phyloP scores from a whole-genome alignment of 2,888 invertebrate genomes.

The Mimachlamys varia region DNA sequence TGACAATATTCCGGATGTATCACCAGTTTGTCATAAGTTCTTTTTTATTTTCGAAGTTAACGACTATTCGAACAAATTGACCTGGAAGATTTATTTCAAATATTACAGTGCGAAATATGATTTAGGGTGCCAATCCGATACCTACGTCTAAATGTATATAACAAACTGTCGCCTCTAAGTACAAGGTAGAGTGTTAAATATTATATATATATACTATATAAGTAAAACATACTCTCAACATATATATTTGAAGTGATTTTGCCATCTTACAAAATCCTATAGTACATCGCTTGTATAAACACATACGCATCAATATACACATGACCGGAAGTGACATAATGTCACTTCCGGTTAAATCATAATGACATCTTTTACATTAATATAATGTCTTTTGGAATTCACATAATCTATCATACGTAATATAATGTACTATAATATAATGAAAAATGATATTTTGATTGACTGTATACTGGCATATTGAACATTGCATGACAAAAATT shows the following conservation, averaged over 20 bases:
- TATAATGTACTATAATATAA: slow-evolving; percentile 7
- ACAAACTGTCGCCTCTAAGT: not conserved
- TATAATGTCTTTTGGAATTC: not conserved
- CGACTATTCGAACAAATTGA: not conserved
- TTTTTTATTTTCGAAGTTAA: not conserved
- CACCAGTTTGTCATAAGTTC: too few relatives aligned
- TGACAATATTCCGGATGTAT: too few relatives aligned
- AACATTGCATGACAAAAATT: not conserved
- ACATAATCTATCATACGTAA: not conserved
- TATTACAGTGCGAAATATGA: not conserved
- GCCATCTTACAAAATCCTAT: not conserved
- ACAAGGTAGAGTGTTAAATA: not conserved
- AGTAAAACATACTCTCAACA: slow-evolving; percentile 29
- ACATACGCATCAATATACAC: slow-evolving; percentile 10
- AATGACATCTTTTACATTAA: not conserved
- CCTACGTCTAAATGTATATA: not conserved
- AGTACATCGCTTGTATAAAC: slow-evolving; percentile 23
- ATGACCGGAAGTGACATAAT: not conserved
- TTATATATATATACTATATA: slow-evolving; percentile 29
- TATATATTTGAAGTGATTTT: slow-evolving; percentile 4
- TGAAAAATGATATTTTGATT: slow-evolving; percentile 29
- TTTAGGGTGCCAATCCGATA: not conserved
- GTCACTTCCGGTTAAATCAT: not conserved
- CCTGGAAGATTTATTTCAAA: not conserved
- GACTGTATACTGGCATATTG: not conserved